phyloP scores from a whole-genome alignment of 2,797 vertebrate species.

The Lerista edwardsae region DNA sequence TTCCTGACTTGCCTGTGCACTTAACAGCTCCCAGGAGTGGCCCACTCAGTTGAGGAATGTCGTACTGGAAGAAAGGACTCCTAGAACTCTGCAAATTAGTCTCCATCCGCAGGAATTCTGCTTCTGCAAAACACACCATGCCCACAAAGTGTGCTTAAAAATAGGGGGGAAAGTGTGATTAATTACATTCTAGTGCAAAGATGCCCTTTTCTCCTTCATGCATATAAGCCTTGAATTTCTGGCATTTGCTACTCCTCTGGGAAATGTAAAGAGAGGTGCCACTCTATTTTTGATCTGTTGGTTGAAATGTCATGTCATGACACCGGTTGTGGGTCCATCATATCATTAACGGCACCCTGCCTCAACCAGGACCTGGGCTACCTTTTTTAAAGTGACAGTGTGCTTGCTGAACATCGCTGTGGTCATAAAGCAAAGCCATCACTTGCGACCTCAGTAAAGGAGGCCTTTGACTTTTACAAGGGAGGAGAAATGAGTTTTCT shows the following conservation, averaged over 20 bases:
- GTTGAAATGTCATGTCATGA: conserved; percentile 17
- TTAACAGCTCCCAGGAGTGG: not conserved
- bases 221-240: not conserved
- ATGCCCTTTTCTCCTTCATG: not conserved
- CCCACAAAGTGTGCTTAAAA: not conserved
- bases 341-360: not conserved
- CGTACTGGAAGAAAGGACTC: not conserved
- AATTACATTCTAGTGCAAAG: not conserved
- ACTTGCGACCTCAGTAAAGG: conserved; percentile 23
- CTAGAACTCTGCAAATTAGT: not conserved
- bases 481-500: conserved; percentile 4
- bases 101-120: not conserved
- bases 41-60: not conserved
- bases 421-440: conserved; percentile 11
- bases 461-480: conserved; percentile 24
- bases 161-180: not conserved
- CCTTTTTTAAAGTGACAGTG: not conserved
- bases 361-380: not conserved
- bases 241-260: not conserved
- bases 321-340: not conserved
- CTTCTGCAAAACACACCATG: not conserved
- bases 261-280: not conserved
- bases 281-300: not conserved
- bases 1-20: not conserved
- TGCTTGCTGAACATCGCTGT: conserved; percentile 12